Conservation (phyloP, 2,113 vertebrate species). For the Tapirus terrestris region DNA sequence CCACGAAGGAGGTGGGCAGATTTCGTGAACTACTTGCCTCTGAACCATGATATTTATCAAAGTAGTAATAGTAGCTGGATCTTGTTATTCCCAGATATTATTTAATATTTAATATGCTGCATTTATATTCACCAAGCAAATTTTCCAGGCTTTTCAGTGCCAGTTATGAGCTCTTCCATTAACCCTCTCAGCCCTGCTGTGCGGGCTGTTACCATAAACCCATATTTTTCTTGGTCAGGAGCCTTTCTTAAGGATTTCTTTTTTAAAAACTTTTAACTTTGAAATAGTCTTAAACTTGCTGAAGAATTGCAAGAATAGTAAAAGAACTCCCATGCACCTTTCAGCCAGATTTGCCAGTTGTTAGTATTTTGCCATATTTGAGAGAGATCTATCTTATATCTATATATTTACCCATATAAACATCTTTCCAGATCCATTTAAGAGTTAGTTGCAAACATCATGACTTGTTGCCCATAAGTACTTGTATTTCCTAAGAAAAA, state of each 20-base stretch:
- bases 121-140: constrained; percentile 22
- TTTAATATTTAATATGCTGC: background rate
- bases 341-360: background rate
- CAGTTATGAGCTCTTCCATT: background rate
- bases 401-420: background rate
- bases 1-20: background rate
- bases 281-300: background rate
- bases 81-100: background rate
- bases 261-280: background rate
- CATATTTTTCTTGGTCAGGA: background rate
- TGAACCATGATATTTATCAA: background rate
- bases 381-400: background rate
- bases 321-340: background rate
- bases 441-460: background rate
- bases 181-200: background rate
- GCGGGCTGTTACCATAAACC: background rate
- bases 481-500: background rate
- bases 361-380: background rate
- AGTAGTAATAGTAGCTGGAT: background rate
- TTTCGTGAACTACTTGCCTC: background rate
- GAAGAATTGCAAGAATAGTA: background rate
- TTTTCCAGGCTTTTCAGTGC: background rate
- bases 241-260: background rate
- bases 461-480: background rate
- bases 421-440: background rate